Base-by-base conservation (phyloP, 1,140 invertebrate species). In the Ceratoteleas bidentatus region DNA sequence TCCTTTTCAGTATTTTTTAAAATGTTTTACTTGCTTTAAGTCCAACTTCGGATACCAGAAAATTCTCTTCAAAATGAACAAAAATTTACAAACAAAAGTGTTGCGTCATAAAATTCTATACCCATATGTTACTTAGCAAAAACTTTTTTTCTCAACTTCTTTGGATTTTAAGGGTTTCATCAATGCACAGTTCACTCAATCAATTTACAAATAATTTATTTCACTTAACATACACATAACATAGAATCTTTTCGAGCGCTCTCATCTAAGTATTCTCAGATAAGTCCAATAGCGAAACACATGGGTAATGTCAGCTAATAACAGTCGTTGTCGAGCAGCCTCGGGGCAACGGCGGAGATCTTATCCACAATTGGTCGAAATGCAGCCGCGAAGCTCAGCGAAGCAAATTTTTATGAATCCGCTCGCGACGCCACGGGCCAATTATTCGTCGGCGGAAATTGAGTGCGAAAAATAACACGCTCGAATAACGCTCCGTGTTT, bases 291-390 rank as follows among this genome's bases (percentile, higher is more conserved):
- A 65, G 57, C 56, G 53, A 32, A 60, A 45, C 34, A 58, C 53
- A 58, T 74, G 58, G 34, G 62, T 74, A 81, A 76, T 72, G 68
- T 68, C 56, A 68, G 56, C 15, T 77, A 82, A 82, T 77, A 82
- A 82, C 43, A 82, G 68, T 73, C 47, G 40, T 62, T 72, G 66
- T 66, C 53, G 57, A 76, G 43, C 14, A 24, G 54, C 73, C 72
- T 11, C 73, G 24, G 66, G 73, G 66, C 66, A 61, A 40, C 36
- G 47, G 6, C 54, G 43, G 38, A 76, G 79, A 81, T 76, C 49
- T 72, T 81, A 76, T 81, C 66, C 61, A 50, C n/a, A 61, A 60
- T 68, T 49, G 57, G 11, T n/a, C 32, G 5, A 52, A 45, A 61
- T 36, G 10, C 24, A 9, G 49, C 47, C 49, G 6, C 36, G 11